phyloP scores from a whole-genome alignment of 2,797 vertebrate species.

The Bufotes viridis region DNA sequence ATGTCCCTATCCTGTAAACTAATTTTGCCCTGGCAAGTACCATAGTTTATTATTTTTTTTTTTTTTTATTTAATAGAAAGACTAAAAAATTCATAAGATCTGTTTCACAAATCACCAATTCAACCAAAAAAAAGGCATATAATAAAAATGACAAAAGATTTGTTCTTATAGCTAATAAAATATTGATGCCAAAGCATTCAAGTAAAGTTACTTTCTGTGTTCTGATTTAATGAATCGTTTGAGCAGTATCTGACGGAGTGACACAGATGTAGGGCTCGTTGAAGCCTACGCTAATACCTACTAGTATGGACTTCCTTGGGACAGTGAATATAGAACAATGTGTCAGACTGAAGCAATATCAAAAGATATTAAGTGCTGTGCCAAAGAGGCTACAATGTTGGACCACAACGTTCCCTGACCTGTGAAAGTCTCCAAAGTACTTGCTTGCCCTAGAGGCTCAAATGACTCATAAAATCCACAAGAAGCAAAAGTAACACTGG shows the following conservation, averaged over 20 bases:
- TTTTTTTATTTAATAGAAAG: slow-evolving; percentile 72
- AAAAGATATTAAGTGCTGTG: slow-evolving; percentile 75
- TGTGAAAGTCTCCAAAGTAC: slow-evolving; percentile 71
- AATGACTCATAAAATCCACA: slow-evolving; percentile 71
- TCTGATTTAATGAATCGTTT: slow-evolving; percentile 99
- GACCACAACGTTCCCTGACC: slow-evolving; percentile 70
- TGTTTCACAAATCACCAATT: slow-evolving; percentile 91
- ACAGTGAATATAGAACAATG: slow-evolving; percentile 80
- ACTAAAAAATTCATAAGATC: slow-evolving; percentile 97
- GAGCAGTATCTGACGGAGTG: slow-evolving; percentile 82
- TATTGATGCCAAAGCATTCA: slow-evolving; percentile 94
- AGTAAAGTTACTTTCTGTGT: slow-evolving; percentile 99
- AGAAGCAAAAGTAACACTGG: slow-evolving; percentile 61
- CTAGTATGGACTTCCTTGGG: slow-evolving; percentile 79
- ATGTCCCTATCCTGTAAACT: background rate
- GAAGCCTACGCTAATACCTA: slow-evolving; percentile 91
- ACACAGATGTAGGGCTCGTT: slow-evolving; percentile 85
- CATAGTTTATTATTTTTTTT: background rate
- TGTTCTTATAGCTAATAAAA: slow-evolving; percentile 95
- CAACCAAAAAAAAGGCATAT: slow-evolving; percentile 77
- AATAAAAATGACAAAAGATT: slow-evolving; percentile 94
- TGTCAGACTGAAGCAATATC: slow-evolving; percentile 90
- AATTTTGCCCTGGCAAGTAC: background rate
- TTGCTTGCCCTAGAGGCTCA: slow-evolving; percentile 70
- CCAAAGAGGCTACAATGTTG: slow-evolving; percentile 65